Base-by-base conservation (phyloP, 53 echinoderm and acorn worm genomes). In the Patiria pectinifera region DNA sequence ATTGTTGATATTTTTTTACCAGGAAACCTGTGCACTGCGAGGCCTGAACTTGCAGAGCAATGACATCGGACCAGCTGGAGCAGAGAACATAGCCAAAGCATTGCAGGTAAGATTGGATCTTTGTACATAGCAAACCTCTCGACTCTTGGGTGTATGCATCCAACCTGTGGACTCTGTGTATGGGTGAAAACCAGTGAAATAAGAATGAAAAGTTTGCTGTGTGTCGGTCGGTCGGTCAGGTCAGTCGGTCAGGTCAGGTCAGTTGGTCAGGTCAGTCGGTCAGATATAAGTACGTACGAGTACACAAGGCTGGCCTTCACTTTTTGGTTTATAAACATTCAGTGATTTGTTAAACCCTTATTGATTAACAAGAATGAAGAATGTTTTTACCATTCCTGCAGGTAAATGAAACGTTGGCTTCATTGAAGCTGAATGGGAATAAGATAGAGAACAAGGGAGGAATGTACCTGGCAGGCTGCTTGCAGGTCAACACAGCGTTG, bases 381-480 rank as follows among this genome's bases (percentile, higher is more conserved):
- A 35, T 0, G 0, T 1, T 0, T 35, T 35, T 35, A 35, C 35
- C 35, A 35, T 53, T 53, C 6, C 5, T 53, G 53, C 63, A 98
- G 98, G 91, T 96, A 58, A 98, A 98, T 76, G 96, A 98, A 71
- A 97, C 97, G 12, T 81, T 99, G 16, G 69, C 94, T 16, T 93
- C 95, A 11, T 61, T 99, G 47, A 94, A 95, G 83, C 91, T 99
- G 43, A 99, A 95, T 89, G 99, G 99, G 6, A 99, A 99, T 58
- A 99, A 99, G 82, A 97, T 99, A 72, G 97, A 94, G 6, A 96
- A 94, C 80, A 96, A 95, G 45, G 99, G 99, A 83, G 99, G 99
- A 22, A 99, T 99, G 99, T 91, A 91, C 18, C 86, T 99, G 24
- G 99, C 99, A 16, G 99, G 96, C 48, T 93, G 93, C 48, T 84